Base-by-base conservation (phyloP, 2,113 vertebrate genomes). In the Hipposideros armiger region DNA sequence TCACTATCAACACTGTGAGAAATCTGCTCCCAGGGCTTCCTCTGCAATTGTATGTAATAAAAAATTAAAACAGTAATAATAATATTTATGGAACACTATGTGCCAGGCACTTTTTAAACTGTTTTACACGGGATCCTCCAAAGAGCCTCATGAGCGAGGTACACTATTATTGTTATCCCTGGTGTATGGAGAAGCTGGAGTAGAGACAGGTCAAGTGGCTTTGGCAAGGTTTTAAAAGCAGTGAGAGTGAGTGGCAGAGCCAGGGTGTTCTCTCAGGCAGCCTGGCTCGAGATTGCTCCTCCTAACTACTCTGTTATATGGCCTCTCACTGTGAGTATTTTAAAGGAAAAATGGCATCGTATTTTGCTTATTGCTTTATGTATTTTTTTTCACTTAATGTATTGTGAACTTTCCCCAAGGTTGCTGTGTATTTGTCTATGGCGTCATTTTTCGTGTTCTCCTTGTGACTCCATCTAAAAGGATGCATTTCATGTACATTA, bases 11-110 rank as follows among this genome's bases (percentile, higher is more conserved):
- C 85, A 83, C 20, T 47, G 54, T 90, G 50, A 93, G 42, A 67
- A 88, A 91, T 74, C 52, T 45, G 62, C n/a, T 93, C 78, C 40
- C 15, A 69, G 17, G 40, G 22, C 50, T 91, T 91, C 73, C 42
- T 96, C 58, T 94, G 36, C 40, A 87, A 64, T 40, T 69, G 87
- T 22, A 67, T 26, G 36, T 62, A 86, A 94, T 80, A 86, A 93
- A 90, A 94, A 94, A 26, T 91, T 67, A 40, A 77, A 95, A 84
- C 45, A 72, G 58, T 22, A 50, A 30, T 78, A 70, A 58, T 69
- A 54, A 81, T 94, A 76, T 89, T 76, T 94, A 45, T 24, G 66
- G 36, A 76, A 50, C 58, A 76, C 32, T 62, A 26, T 74, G 45
- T 86, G 40, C 62, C 77, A 76, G 52, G 56, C 60, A 76, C 64